phyloP scores from a whole-genome alignment of 2,113 vertebrate species.

The Chamaetylas fuelleborni region DNA sequence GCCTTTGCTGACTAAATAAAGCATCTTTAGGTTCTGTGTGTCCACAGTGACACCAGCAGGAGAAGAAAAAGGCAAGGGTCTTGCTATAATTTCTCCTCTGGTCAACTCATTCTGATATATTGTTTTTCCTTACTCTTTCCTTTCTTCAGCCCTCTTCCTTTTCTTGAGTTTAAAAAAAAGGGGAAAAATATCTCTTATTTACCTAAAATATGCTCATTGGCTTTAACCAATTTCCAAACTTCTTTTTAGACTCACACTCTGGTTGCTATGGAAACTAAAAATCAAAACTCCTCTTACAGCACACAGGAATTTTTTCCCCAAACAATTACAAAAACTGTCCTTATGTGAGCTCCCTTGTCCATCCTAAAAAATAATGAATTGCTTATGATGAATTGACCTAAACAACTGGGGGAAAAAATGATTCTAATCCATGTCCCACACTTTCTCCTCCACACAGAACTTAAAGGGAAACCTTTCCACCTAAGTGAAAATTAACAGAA shows the following conservation, averaged over 20 bases:
- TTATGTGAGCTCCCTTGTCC: not conserved
- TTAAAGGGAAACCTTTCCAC: not conserved
- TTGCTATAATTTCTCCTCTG: not conserved
- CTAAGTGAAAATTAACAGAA: not conserved
- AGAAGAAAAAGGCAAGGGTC: not conserved
- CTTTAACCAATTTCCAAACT: not conserved
- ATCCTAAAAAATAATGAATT: not conserved
- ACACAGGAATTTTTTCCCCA: not conserved
- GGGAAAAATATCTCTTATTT: not conserved
- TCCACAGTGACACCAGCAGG: conserved; percentile 3
- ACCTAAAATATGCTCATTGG: not conserved
- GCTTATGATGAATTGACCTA: not conserved
- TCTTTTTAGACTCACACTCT: not conserved
- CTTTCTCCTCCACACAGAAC: not conserved
- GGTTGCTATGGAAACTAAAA: conserved; percentile 18
- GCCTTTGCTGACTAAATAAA: not conserved
- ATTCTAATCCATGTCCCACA: not conserved
- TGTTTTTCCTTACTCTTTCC: not conserved
- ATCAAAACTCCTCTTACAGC: not conserved
- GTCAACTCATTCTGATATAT: not conserved
- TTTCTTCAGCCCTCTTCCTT: not conserved
- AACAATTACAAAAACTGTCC: not conserved
- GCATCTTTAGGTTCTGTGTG: not conserved
- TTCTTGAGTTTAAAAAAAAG: not conserved
- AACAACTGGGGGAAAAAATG: not conserved